These are phyloP conservation scores for Chelon auratus DNA, from an alignment of 2,797 vertebrate genomes.

Conservation along the genomic window DNA sequence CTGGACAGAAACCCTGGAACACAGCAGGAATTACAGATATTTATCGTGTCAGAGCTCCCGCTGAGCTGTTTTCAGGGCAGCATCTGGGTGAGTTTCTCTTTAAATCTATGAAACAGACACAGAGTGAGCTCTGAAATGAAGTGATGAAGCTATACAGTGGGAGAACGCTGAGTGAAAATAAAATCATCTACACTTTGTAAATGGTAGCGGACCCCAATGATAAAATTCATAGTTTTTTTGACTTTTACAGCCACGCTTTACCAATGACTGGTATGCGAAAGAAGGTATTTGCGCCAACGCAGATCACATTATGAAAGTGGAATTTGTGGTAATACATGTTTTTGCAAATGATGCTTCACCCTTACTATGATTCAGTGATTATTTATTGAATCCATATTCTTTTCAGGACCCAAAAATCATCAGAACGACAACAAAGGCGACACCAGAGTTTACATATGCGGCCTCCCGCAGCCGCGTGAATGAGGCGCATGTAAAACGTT, in stretches of 20 bases:
- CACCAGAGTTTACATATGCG: too few relatives aligned
- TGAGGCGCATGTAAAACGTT: too few relatives aligned
- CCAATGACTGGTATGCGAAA: too few relatives aligned
- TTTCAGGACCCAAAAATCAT: too few relatives aligned
- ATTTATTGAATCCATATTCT: not conserved
- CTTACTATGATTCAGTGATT: not conserved
- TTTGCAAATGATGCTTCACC: too few relatives aligned
- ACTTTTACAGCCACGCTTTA: too few relatives aligned
- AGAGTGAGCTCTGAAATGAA: not conserved
- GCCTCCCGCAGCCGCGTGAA: too few relatives aligned
- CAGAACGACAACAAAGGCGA: too few relatives aligned
- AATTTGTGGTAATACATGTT: too few relatives aligned
- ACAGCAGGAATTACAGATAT: conserved; percentile 30
- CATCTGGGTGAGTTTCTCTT: not conserved
- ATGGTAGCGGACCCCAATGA: not conserved
- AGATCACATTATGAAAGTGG: too few relatives aligned
- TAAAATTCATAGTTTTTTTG: too few relatives aligned
- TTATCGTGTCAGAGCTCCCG: conserved; percentile 16
- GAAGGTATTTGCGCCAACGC: too few relatives aligned
- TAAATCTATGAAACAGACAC: not conserved
- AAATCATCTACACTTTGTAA: not conserved
- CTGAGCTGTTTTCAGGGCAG: conserved; percentile 3
- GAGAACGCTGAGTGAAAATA: not conserved
- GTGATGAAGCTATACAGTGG: accelerated
- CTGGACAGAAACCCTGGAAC: conserved; percentile 42